phyloP scores from a whole-genome alignment of 2,797 vertebrate genomes.

The Diceros bicornis region DNA sequence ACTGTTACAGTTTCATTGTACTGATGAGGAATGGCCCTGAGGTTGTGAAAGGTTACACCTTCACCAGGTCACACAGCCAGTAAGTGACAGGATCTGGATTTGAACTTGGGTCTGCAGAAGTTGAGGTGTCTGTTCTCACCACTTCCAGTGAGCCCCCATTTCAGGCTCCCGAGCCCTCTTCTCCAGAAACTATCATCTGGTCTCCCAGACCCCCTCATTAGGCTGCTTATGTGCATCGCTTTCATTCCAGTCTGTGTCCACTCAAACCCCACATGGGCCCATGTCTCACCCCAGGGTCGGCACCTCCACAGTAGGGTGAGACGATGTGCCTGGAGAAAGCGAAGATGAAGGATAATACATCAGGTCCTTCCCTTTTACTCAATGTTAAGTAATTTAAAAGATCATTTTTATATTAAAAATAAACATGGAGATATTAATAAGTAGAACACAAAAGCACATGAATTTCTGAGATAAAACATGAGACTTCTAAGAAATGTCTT shows the following conservation, averaged over 20 bases:
- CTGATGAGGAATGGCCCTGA: background rate
- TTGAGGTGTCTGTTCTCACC: background rate
- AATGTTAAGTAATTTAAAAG: background rate
- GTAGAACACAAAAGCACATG: background rate
- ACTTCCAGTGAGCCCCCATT: background rate
- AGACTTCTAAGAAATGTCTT: background rate
- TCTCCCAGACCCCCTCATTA: too few relatives aligned
- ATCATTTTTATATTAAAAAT: constrained; percentile 25
- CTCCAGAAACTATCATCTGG: background rate
- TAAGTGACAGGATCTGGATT: background rate
- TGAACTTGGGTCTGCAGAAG: background rate
- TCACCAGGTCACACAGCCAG: background rate
- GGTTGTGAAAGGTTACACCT: background rate
- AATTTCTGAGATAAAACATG: constrained; percentile 50
- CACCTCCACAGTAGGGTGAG: background rate
- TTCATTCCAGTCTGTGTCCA: background rate
- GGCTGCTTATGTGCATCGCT: background rate
- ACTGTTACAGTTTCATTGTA: background rate
- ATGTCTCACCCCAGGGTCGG: too few relatives aligned
- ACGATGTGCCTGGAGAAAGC: background rate
- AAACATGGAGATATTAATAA: background rate
- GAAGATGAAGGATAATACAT: background rate
- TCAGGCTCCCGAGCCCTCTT: background rate
- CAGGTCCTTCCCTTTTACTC: background rate
- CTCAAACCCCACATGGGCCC: background rate